Percentiles rank a stretch among this genome's conserved stretches.
Conservation (phyloP, 2,888 invertebrate genomes). For the Agrilus biguttatus region DNA sequence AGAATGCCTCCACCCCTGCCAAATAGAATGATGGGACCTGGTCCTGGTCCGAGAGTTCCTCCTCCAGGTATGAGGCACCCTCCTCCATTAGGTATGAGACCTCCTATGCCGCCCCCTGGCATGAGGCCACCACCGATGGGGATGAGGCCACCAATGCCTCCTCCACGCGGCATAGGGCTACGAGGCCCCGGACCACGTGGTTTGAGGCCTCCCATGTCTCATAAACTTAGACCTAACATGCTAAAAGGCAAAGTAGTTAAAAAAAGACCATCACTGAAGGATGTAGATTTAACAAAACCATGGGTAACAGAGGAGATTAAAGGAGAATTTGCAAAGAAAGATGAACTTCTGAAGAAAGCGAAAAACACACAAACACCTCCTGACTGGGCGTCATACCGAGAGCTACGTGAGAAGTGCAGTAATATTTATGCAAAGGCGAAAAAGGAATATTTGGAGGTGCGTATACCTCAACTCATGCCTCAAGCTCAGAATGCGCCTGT, state of each 20-base stretch:
- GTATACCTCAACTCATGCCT: slow-evolving; percentile 33
- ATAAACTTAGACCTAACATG: slow-evolving; percentile 8
- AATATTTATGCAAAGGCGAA: slow-evolving; percentile 40
- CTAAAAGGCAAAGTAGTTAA: slow-evolving; percentile 22
- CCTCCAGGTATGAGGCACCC: slow-evolving; percentile 14
- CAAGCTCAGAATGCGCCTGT: slow-evolving; percentile 27
- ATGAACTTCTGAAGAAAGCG: slow-evolving; percentile 36
- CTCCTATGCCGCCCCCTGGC: slow-evolving; percentile 16
- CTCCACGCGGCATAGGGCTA: slow-evolving; percentile 1
- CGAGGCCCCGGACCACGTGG: slow-evolving; percentile 6
- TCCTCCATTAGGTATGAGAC: slow-evolving; percentile 8
- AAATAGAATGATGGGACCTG: slow-evolving; percentile 8
- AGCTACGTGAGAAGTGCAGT: slow-evolving; percentile 42
- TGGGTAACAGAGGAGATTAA: slow-evolving; percentile 43
- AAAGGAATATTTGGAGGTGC: slow-evolving; percentile 37
- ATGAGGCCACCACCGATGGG: slow-evolving; percentile 12
- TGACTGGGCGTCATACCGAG: slow-evolving; percentile 41
- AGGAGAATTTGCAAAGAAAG: slow-evolving; percentile 36
- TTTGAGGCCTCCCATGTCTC: slow-evolving; percentile 13
- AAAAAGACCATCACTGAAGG: slow-evolving; percentile 16
- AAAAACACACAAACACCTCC: slow-evolving; percentile 34
- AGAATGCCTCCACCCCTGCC: slow-evolving; percentile 7
- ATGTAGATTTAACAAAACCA: slow-evolving; percentile 35
- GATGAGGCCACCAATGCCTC: slow-evolving; percentile 7
- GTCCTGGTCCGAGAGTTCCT: slow-evolving; percentile 16